phyloP scores from a whole-genome alignment of 1,140 invertebrate species.

The Centruroides sculpturatus region DNA sequence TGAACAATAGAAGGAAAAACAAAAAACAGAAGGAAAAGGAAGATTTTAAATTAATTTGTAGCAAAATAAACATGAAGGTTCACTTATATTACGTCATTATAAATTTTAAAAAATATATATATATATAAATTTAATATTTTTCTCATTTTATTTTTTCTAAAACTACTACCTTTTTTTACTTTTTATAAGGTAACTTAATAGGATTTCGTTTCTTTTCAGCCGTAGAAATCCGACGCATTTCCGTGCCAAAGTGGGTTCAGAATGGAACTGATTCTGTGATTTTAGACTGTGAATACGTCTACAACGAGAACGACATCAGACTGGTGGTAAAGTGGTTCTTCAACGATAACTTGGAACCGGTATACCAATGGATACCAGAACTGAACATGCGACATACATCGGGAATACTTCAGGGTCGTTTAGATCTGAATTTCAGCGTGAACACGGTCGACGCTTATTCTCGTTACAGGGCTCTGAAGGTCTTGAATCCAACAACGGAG shows the following conservation, averaged over 20 bases:
- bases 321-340: slow-evolving; percentile 68
- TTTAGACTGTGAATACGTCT: slow-evolving; percentile 57
- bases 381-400: slow-evolving; percentile 41
- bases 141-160: no score
- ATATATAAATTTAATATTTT: no score
- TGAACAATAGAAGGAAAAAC: no score
- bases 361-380: slow-evolving; percentile 63
- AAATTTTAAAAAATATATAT: no score
- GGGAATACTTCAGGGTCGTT: slow-evolving; percentile 43
- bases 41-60: no score
- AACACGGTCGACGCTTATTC: slow-evolving; percentile 37
- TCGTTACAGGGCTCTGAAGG: slow-evolving; percentile 57
- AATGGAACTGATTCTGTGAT: slow-evolving; percentile 48
- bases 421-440: slow-evolving; percentile 51
- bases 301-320: slow-evolving; percentile 34
- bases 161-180: no score
- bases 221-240: slow-evolving; percentile 46
- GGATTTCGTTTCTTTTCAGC: no score
- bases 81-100: no score
- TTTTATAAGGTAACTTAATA: no score
- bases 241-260: slow-evolving; percentile 47
- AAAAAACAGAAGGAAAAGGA: no score
- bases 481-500: slow-evolving; percentile 51
- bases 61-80: no score
- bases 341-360: slow-evolving; percentile 43